Percentiles rank a stretch among this genome's conserved stretches.
Conservation (phyloP, 1,140 invertebrate genomes). For the Ceratina japonica region DNA sequence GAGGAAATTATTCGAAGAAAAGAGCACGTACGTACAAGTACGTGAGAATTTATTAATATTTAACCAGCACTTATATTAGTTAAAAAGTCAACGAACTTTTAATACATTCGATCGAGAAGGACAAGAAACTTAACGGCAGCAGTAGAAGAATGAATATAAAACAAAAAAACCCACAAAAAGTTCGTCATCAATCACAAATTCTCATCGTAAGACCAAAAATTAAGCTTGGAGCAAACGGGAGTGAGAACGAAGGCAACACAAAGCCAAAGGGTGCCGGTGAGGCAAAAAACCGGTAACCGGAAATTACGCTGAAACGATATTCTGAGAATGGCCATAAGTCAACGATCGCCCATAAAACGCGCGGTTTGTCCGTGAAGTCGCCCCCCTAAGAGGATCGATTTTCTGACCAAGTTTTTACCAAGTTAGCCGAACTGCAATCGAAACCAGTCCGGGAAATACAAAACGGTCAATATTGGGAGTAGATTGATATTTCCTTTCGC, state of each 20-base stretch:
- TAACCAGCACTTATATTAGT: no score
- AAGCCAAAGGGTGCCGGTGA: background rate
- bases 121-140: background rate
- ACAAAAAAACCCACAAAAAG: background rate
- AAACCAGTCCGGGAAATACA: slow-evolving; percentile 35
- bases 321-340: background rate
- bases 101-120: no score
- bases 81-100: no score
- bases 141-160: background rate
- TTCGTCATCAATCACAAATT: background rate
- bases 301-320: slow-evolving; percentile 6
- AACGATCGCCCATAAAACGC: background rate
- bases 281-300: background rate
- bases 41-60: no score
- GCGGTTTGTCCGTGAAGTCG: slow-evolving; percentile 15
- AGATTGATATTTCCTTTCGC: slow-evolving; percentile 30
- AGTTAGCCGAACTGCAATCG: slow-evolving; percentile 3
- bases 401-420: slow-evolving; percentile 13
- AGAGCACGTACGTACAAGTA: no score
- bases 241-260: background rate
- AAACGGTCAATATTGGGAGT: slow-evolving; percentile 44
- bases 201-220: background rate
- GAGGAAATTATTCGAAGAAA: no score
- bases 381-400: no score
- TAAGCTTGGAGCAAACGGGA: background rate